Evolutionary conservation across 1,140 invertebrate species (phyloP), one percentile per base, ranked within the genome.

Genomic region (Tribolium madens): DNA sequence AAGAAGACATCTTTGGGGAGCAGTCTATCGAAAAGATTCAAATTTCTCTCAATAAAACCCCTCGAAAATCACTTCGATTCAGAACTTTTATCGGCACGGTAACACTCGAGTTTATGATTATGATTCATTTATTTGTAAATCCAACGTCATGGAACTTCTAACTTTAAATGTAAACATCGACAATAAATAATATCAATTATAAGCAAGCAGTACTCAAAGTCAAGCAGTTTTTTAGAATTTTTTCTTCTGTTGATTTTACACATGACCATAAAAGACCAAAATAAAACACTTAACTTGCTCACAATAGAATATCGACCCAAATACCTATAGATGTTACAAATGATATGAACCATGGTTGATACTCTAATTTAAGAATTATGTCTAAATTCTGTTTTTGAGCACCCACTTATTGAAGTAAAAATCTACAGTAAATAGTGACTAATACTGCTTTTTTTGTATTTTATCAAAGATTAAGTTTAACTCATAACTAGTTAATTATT

Each of bases 251-350:
- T 64, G 33, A 18, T 64, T 64, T 3, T 13, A 33, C 10, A 33
- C 21, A 57, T 57, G n/a, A 14, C 57, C 57, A 26, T 64, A 64
- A 64, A 64, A 31, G 26, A 64, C 57, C 57, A 64, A 64, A 64
- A 64, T 64, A 64, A 64, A 64, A 64, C 57, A 64, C 57, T 64
- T 64, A 64, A 64, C 57, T 9, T 64, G 57, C 57, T 64, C 57
- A 64, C 57, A 64, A 64, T 64, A 64, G 57, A 64, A 64, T 64
- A 64, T 64, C 57, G 57, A 64, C 57, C 57, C 57, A 64, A 64
- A 64, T 64, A 64, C 57, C 57, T 64, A 64, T 64, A 64, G 57
- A 64, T 64, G 57, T 64, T 64, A 64, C 57, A 31, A 64, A 33
- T 33, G 57, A 64, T 64, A 64, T 64, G 26, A 33, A 64, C 57